Base-by-base conservation (phyloP, 2,113 vertebrate species). In the Laticauda laticaudata region DNA sequence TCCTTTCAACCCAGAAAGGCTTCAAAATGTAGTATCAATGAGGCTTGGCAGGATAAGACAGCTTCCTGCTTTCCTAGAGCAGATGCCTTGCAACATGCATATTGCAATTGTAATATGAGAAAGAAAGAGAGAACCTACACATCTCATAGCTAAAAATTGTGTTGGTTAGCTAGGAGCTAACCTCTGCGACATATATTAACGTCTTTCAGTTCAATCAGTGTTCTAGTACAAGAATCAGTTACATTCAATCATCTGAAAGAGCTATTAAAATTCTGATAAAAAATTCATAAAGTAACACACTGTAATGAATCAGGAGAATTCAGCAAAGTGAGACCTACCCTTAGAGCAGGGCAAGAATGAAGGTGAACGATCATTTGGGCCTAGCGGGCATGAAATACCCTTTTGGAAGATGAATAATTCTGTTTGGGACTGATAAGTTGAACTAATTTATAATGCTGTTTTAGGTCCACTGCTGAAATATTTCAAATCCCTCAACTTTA, bases 341-440 rank as follows among this genome's bases (percentile, higher is more conserved):
- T 98, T 97, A 97, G 97, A 98, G 98, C 97, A 97, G 97, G 97
- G 97, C 97, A 97, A 98, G 97, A 98, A 98, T 97, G 98, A 98
- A 98, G 98, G 98, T 98, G 98, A 98, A 97, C 97, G 98, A 98
- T 98, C 98, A 97, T 98, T 97, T 97, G 97, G 97, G 98, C 98
- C 98, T 98, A 97, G 98, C 97, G 98, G 98, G 98, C 98, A 98
- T 98, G 98, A 98, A 98, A 98, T 98, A 98, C 97, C 98, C 98
- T 98, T 98, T 98, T 98, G 98, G 97, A 98, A 98, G 98, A 99
- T 99, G 98, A 98, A 98, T 98, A 98, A 98, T 98, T 98, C 98
- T 98, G 98, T 98, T 98, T 98, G 98, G 98, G 98, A 97, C 98
- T 98, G 97, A 98, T 98, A 98, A 98, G 98, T 98, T 98, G 98